Conservation (phyloP, 2,888 invertebrate genomes). For the Drosophila dives region DNA sequence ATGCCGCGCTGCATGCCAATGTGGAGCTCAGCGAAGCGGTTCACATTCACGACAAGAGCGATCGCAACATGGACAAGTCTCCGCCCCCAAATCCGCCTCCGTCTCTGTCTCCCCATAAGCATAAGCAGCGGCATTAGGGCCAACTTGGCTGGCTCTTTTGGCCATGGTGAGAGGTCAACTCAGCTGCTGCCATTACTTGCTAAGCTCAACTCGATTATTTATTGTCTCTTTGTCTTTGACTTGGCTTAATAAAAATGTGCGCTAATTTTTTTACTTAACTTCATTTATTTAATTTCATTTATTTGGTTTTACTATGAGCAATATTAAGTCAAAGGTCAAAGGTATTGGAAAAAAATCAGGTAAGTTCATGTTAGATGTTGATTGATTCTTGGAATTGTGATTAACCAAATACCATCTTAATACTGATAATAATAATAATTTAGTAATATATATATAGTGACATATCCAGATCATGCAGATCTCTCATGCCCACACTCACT, state of each 20-base stretch:
- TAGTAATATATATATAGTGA: too few relatives aligned
- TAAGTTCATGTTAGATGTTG: background rate
- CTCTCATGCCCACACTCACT: too few relatives aligned
- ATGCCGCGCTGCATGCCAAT: slow-evolving; percentile 90
- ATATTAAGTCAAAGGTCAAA: background rate
- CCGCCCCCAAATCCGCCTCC: slow-evolving; percentile 7
- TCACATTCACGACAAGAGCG: slow-evolving; percentile 71
- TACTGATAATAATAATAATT: too few relatives aligned
- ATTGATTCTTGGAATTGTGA: background rate
- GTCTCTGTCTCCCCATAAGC: slow-evolving; percentile 22
- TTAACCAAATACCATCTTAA: too few relatives aligned
- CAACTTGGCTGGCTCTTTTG: slow-evolving; percentile 22
- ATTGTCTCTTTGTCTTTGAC: slow-evolving; percentile 14
- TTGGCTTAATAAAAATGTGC: slow-evolving; percentile 36
- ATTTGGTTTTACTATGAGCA: background rate
- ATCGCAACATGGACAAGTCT: slow-evolving; percentile 51
- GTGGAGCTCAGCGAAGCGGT: slow-evolving; percentile 83
- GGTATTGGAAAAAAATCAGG: background rate
- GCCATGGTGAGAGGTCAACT: slow-evolving; percentile 30
- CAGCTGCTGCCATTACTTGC: background rate
- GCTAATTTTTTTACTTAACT: background rate
- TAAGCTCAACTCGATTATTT: slow-evolving; percentile 47
- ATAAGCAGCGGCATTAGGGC: slow-evolving; percentile 22
- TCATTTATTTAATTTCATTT: slow-evolving; percentile 3
- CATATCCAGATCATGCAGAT: too few relatives aligned